Percentiles rank a stretch among this genome's conserved stretches.
phyloP scores from a whole-genome alignment of 2,113 vertebrate genomes.

The Emydocephalus ijimae region DNA sequence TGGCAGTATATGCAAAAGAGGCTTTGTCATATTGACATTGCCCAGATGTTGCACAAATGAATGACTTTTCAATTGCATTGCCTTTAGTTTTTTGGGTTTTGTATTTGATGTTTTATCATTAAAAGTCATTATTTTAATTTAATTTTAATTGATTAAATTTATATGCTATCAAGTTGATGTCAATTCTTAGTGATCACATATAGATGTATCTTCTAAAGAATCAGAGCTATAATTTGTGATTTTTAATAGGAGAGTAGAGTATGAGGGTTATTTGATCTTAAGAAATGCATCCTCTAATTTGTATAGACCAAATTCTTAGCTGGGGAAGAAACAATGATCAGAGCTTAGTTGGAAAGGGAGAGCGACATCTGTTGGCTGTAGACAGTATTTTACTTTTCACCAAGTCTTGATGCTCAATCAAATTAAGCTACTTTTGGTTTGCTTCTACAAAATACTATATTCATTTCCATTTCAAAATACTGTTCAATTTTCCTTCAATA shows the following conservation, averaged over 20 bases:
- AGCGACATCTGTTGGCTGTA: slow-evolving; percentile 43
- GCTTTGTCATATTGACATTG: background rate
- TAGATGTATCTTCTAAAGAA: background rate
- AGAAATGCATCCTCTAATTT: background rate
- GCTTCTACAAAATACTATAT: background rate
- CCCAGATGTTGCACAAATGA: background rate
- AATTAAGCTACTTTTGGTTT: background rate
- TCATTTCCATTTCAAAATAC: background rate
- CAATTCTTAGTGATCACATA: background rate
- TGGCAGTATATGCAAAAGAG: background rate
- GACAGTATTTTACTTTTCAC: background rate
- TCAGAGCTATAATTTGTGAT: background rate
- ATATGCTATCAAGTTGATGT: background rate
- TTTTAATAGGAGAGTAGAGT: background rate
- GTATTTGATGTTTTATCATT: background rate
- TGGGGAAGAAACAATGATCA: background rate
- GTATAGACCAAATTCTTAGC: background rate
- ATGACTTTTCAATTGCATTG: background rate
- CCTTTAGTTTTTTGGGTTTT: background rate
- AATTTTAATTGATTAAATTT: background rate
- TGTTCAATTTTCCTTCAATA: background rate
- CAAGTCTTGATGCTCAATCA: background rate
- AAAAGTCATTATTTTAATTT: background rate
- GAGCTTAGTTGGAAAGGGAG: slow-evolving; percentile 14
- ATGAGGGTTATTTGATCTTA: background rate